phyloP scores from a whole-genome alignment of 2,113 vertebrate species.

The Entomyzon cyanotis region DNA sequence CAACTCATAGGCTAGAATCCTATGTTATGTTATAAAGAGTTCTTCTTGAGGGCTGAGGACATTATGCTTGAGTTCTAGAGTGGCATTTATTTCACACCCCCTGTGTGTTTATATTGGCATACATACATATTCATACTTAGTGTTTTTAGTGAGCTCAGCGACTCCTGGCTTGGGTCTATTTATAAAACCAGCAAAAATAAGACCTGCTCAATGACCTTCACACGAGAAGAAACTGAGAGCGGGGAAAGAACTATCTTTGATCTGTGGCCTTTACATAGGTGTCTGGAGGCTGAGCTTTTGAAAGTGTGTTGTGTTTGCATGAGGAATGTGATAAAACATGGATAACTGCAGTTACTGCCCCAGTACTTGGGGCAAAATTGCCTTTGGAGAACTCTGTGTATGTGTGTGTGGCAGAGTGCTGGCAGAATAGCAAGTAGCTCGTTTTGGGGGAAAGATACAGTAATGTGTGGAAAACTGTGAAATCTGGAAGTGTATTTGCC shows the following conservation, averaged over 20 bases:
- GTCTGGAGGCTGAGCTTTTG: neutral
- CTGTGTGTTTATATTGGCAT: neutral
- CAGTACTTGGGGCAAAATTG: neutral
- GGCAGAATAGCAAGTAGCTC: neutral
- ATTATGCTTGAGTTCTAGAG: neutral
- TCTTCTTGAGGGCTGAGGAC: neutral
- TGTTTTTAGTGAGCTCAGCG: neutral
- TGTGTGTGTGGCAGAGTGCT: neutral
- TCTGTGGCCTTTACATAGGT: neutral
- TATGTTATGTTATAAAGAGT: neutral
- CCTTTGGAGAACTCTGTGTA: neutral
- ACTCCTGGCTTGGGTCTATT: neutral
- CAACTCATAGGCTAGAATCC: neutral
- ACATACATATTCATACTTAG: neutral
- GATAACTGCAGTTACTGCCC: neutral
- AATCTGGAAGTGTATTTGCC: neutral
- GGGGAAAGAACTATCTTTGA: neutral
- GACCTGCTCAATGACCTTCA: slow-evolving; percentile 1
- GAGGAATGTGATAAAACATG: neutral
- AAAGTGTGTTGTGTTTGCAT: neutral
- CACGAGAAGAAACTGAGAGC: neutral
- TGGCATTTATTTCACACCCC: neutral
- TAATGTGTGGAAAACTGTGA: neutral
- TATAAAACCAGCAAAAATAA: slow-evolving; percentile 44
- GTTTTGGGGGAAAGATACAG: neutral